Base-by-base conservation (phyloP, 1,140 invertebrate genomes). In the Acromyrmex echinatior region DNA sequence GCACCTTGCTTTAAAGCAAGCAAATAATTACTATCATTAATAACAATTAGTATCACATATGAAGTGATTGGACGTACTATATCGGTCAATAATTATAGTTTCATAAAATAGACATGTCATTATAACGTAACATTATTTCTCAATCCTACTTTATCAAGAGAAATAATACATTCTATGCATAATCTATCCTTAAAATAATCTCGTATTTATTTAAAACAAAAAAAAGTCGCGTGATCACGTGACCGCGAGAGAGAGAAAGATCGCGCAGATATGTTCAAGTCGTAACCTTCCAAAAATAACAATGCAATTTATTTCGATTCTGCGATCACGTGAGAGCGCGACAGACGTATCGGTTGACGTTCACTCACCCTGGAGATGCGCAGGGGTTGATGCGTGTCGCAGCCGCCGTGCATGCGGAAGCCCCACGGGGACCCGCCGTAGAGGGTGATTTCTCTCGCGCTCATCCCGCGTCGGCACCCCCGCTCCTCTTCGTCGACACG, bases 401-500 rank as follows among this genome's bases (percentile, higher is more conserved):
- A 96, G 66, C 97, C 98, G 71, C 97, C 98, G 94, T 98, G 97
- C 97, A 98, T 97, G 73, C 98, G 97, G 95, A 99, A 98, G 90
- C 98, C 98, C 98, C 98, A 98, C 80, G 98, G 98, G 92, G 97
- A 97, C 68, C 98, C 98, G 88, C 98, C 98, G 92, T 97, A 96
- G 87, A 99, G 96, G 93, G 96, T 96, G 90, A 98, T 96, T 95
- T 97, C 96, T 90, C 97, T 95, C 58, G 97, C 95, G 89, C 96
- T 97, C 97, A 97, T 97, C 80, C 80, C 76, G 62, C 65, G 74
- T 86, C 71, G 80, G 28, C 35, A 82, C 35, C 35, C 56, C 31
- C 7, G 45, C n/a, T 58, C 53, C 63, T 25, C 18, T 14, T 39
- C 56, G 25, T 53, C 58, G 53, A 31, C 25, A 63, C 76, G 74